Evolutionary conservation across 2,888 invertebrate genomes (phyloP), one percentile per base, ranked within the genome.

Genomic region (Drosophila quinaria): DNA sequence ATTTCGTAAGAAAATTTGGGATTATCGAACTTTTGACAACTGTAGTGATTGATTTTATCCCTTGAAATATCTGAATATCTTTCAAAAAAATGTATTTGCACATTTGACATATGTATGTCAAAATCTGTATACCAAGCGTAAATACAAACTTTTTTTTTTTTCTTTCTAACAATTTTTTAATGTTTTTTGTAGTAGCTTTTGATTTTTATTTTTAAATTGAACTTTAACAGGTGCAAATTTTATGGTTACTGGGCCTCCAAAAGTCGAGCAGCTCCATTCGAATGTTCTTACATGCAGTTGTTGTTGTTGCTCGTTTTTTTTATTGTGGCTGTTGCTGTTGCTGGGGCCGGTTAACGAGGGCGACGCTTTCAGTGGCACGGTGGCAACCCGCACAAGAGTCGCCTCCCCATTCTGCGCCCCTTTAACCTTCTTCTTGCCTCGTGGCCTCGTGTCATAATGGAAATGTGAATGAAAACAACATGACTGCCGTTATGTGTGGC

Each of bases 331-430:
- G 25, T 46, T 50, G 35, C 37, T 68, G 44, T 54, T 74, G 78
- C 33, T 64, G 70, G 51, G 70, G 78, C 33, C 62, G 70, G 51
- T 70, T 71, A 84, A 74, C 81, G 78, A 87, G 79, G 68, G 22
- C 70, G 52, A 61, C 63, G 54, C 78, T 69, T 72, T 81, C 62
- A 81, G 52, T 58, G 73, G 64, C 68, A 42, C 68, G 22, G 25
- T 25, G 25, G 25, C 25, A 25, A 25, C 25, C 5, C 15, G 19
- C 25, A 9, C 35, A 17, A 0, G 37, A 37, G 37, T n/a, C 31
- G 29, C 10, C 37, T n/a, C n/a, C 37, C 8, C 37, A n/a, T n/a
- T n/a, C 8, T 37, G 4, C 33, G 11, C 10, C 33, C 33, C 13
- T 1, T 4, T 13, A 19, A 19, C n/a, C 22, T 2, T 22, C 22